Base-by-base conservation (phyloP, 2,113 vertebrate species). In the Chascanopsetta lugubris region DNA sequence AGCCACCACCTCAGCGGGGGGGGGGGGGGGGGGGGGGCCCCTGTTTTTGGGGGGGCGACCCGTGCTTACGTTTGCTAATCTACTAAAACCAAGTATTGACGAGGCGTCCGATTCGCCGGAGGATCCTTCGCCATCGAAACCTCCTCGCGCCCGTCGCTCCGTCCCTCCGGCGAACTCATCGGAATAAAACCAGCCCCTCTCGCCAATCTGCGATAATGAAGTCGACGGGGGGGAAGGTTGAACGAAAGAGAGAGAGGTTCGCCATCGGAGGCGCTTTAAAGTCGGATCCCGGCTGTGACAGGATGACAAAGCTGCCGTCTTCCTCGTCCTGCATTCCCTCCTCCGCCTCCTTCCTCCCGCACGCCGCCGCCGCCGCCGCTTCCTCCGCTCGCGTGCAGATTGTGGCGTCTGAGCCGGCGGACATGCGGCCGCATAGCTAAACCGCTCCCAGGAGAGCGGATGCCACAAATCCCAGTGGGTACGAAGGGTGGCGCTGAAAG, bases 181-280 rank as follows among this genome's bases (percentile, higher is more conserved):
- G 15, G 55, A 60, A 67, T 74, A 46, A 58, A 47, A 72, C 25
- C 18, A 32, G 53, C 75, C 12, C 51, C 67, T 82, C 22, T 67
- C 50, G 55, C 46, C 71, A 75, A 71, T 72, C 27, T 72, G n/a
- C 46, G 54, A 57, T 60, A 69, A 66, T 61, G 36, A 66, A 56
- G 36, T 47, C 25, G 70, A 58, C 55, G 24, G 20, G 15, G 30
- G 60, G 26, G 64, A 68, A 53, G 53, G 48, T 32, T 70, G 38
- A 66, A 82, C 57, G 30, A 72, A 69, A 72, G 65, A 48, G 59
- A 50, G 34, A 30, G 32, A 6, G 48, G 30, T 1, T 3, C 53
- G 25, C 24, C 15, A 30, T 58, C 21, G 15, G 0, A 58, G 36
- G 18, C 1, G 27, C 2, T 42, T 66, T 46, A 22, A 40, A 22